These are phyloP conservation scores for Corythoichthys intestinalis DNA, from an alignment of 2,113 vertebrate genomes.

Conservation along the genomic window DNA sequence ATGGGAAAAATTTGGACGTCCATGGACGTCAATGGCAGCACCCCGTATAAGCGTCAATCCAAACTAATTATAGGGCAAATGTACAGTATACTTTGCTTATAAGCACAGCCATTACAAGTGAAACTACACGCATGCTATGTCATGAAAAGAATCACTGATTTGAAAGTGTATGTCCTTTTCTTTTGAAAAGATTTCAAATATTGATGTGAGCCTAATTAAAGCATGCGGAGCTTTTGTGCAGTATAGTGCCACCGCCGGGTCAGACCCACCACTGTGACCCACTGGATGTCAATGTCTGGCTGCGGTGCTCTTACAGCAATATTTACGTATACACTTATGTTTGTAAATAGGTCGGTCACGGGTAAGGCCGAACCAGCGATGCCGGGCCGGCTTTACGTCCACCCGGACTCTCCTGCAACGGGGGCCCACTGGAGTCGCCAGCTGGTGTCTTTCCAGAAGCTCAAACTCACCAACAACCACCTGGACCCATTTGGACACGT, in stretches of 20 bases:
- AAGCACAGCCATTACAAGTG: no score
- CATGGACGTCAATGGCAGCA: no score
- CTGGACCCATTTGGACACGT: constrained; percentile 97
- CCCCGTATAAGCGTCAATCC: no score
- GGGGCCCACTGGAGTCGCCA: constrained; percentile 97
- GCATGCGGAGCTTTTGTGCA: constrained; percentile 10
- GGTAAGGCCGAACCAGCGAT: constrained; percentile 98
- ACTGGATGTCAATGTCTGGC: not conserved
- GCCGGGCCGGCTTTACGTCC: constrained; percentile 92
- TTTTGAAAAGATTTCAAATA: not conserved
- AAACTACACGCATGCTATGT: no score
- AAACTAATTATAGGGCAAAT: no score
- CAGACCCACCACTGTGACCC: constrained; percentile 16
- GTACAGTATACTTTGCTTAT: no score
- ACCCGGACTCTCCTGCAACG: constrained; percentile 91
- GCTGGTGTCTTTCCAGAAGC: constrained; percentile 95
- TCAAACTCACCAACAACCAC: constrained; percentile 98
- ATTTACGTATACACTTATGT: not conserved
- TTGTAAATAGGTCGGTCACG: constrained; percentile 80
- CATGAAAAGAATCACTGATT: not conserved
- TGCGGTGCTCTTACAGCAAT: not conserved
- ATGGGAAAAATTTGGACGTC: no score
- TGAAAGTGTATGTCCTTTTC: not conserved
- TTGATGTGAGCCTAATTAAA: constrained; percentile 28
- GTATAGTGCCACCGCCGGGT: constrained; percentile 6